Evolutionary conservation across 2,888 invertebrate genomes (phyloP).

Genomic region (Eupeodes luniger): DNA sequence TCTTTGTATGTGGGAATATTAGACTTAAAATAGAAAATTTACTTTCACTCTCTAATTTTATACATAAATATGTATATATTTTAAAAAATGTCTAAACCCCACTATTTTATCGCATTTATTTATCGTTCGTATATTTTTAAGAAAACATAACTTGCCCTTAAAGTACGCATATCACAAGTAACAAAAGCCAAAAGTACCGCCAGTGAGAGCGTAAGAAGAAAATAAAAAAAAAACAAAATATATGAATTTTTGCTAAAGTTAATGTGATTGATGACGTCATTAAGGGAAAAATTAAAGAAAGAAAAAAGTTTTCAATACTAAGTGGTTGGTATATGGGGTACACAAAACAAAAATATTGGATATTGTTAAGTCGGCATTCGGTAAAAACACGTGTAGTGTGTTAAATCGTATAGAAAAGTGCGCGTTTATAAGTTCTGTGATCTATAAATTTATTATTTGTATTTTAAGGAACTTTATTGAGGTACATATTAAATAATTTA

Average conservation of each 20-base stretch:
- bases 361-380: slow-evolving; percentile 23
- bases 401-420: not conserved
- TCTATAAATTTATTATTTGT: not conserved
- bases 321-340: not conserved
- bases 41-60: too few species aligned
- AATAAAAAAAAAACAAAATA: not conserved
- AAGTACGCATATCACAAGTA: not conserved
- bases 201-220: not conserved
- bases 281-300: slow-evolving; percentile 14
- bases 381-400: slow-evolving; percentile 22
- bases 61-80: too few species aligned
- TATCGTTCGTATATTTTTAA: not conserved
- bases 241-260: slow-evolving; percentile 3
- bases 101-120: not conserved
- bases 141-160: not conserved
- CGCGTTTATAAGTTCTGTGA: not conserved
- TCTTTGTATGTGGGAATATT: too few species aligned
- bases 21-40: too few species aligned
- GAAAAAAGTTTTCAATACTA: not conserved
- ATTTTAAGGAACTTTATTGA: not conserved
- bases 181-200: not conserved
- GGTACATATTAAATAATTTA: not conserved
- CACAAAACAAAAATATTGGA: slow-evolving; percentile 27
- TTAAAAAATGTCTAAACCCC: too few species aligned
- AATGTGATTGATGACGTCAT: slow-evolving; percentile 36